Evolutionary conservation across 2,888 invertebrate species (phyloP), one percentile per base, ranked within the genome.

Genomic region (Cataglyphis altisquamis): DNA sequence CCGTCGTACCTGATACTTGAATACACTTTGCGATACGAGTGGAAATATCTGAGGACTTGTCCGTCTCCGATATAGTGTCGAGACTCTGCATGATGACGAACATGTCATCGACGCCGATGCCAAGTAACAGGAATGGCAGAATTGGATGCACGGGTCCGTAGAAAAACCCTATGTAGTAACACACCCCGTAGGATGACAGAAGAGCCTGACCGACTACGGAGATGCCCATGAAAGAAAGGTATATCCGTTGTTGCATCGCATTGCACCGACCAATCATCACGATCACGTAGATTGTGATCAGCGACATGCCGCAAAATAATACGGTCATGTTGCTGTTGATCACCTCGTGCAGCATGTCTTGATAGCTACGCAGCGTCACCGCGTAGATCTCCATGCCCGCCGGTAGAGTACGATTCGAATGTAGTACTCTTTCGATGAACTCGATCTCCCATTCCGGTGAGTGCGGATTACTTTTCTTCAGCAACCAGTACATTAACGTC

Each of bases 71-170:
- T 18, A 94, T 78, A 67, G 91, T 94, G 64, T 94, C 93, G 32
- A 95, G 86, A 68, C 93, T 94, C 88, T 95, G 95, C 88, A 95
- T 93, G 8, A 95, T 93, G 18, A 95, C 94, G 84, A 95, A 95
- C 92, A 95, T 95, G 70, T 95, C 95, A 78, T 95, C 95, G 39
- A 95, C 95, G 3, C 95, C 95, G 77, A 95, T 93, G 3, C 95
- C 95, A 15, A 95, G 91, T 18, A 95, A 87, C 3, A 95, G 88
- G 84, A 95, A 95, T 12, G 95, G 95, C 63, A 95, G 88, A 60
- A 95, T 93, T 4, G 94, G 94, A 87, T 95, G 95, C 32, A 95
- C 90, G 29, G 95, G 95, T 2, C 95, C 95, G 86, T 94, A 95
- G 32, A 92, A 91, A 66, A 93, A 93, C 2, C 94, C 95, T 82